Evolutionary conservation across 2,113 vertebrate genomes (phyloP), one percentile per base, ranked within the genome.

Genomic region (Polyodon spathula): DNA sequence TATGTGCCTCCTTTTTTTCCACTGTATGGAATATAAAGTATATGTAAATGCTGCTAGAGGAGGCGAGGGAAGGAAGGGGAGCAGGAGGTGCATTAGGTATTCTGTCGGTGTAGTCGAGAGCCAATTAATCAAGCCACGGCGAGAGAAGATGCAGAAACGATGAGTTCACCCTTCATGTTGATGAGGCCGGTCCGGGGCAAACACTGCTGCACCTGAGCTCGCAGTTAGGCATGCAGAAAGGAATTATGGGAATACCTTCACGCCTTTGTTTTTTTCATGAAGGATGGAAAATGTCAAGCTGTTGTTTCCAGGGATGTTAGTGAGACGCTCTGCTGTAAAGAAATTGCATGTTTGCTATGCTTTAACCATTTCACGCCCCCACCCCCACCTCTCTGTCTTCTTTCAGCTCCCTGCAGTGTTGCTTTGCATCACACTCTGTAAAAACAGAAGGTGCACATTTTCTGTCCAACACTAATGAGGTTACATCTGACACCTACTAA

Each of bases 101-200:
- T 94, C 94, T 73, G 71, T 67, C 64, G 70, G 88, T 90, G 79
- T 95, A 80, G 86, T 88, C 78, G 86, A 83, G 90, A 93, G 93
- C 94, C 95, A 97, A 96, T 97, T 97, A 97, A 97, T 97, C 92
- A 95, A 93, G 91, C 87, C 65, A 76, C 79, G 87, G 91, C 85
- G 89, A 93, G 90, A 84, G 89, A 87, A 92, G 91, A 92, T 92
- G 92, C 92, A 92, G 89, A 93, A 90, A 90, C 89, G 92, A 97
- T 94, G 94, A 92, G 91, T 93, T 95, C 88, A 91, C 92, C 95
- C 95, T 97, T 97, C 93, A 95, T 91, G 89, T 93, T 97, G 94
- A 97, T 96, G 93, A 95, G 93, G 91, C 93, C 89, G 89, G 91
- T 89, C 86, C 88, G 75, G 93, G 93, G 91, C 94, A 93, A 94